phyloP scores from a whole-genome alignment of 1,140 invertebrate genomes.

The Philotrypesis tridentata region DNA sequence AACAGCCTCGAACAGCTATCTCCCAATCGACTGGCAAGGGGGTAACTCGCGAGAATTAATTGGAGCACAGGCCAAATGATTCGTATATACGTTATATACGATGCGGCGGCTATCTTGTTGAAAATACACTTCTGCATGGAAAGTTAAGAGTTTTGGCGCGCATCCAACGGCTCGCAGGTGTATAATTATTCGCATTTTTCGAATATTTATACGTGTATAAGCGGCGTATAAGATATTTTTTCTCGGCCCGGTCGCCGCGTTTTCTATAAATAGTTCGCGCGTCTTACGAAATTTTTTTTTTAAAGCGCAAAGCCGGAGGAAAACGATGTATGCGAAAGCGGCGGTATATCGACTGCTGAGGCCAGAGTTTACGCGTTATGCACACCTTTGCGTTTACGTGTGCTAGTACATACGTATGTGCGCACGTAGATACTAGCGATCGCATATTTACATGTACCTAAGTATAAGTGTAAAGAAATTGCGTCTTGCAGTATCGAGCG shows the following conservation, averaged over 20 bases:
- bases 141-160: not conserved
- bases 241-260: not conserved
- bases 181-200: not conserved
- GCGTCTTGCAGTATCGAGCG: not conserved
- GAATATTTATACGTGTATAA: conserved; percentile 8
- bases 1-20: not conserved
- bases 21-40: not conserved
- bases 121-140: not conserved
- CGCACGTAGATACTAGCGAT: not conserved
- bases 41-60: not conserved
- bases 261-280: not conserved
- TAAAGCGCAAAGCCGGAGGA: not conserved
- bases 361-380: not conserved
- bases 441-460: not conserved
- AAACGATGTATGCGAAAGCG: not conserved
- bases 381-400: too few relatives aligned
- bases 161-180: not conserved
- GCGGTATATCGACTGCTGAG: not conserved
- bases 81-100: not conserved
- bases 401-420: not conserved
- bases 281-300: not conserved
- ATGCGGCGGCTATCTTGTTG: not conserved
- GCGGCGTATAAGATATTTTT: not conserved
- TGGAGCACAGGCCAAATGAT: not conserved
- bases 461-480: not conserved